Evolutionary conservation across 64 coral and sea anemone species (phyloP).

Genomic region (Montipora capricornis): DNA sequence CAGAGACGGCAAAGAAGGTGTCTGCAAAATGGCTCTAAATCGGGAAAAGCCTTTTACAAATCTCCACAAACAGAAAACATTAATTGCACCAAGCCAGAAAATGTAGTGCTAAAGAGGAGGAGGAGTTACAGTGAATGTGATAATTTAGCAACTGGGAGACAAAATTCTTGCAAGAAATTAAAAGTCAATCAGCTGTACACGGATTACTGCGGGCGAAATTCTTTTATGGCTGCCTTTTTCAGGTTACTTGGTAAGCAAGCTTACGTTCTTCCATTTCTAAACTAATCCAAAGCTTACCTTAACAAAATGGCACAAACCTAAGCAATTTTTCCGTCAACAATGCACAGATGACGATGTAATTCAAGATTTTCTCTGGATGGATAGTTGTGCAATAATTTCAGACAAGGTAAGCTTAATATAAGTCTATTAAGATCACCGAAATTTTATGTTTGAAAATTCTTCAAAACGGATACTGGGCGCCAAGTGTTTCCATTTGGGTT

Average conservation of each 20-base stretch:
- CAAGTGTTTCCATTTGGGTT: no score
- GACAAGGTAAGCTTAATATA: slow-evolving; percentile 75
- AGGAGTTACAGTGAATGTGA: slow-evolving; percentile 42
- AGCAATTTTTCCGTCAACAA: slow-evolving; percentile 13
- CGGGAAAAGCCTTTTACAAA: background rate
- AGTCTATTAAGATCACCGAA: no score
- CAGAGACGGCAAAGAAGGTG: background rate
- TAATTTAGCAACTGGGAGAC: background rate
- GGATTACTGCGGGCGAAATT: slow-evolving; percentile 75
- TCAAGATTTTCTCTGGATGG: slow-evolving; percentile 99
- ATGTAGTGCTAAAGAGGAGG: slow-evolving; percentile 15
- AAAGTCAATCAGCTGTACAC: slow-evolving; percentile 86
- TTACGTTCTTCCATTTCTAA: background rate
- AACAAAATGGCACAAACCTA: background rate
- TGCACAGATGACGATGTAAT: slow-evolving; percentile 93
- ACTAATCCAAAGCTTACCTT: background rate
- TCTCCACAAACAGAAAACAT: slow-evolving; percentile 29
- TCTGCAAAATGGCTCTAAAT: slow-evolving; percentile 19
- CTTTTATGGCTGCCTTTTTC: slow-evolving; percentile 97
- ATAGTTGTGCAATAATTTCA: slow-evolving; percentile 95
- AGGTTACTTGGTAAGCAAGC: slow-evolving; percentile 81
- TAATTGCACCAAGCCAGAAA: slow-evolving; percentile 16
- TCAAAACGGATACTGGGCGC: no score
- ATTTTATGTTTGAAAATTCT: no score
- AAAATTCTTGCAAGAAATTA: slow-evolving; percentile 70